Percentiles rank a stretch among this genome's conserved stretches.
phyloP scores from a whole-genome alignment of 23 tunicate genomes.

The Halocynthia roretzi region DNA sequence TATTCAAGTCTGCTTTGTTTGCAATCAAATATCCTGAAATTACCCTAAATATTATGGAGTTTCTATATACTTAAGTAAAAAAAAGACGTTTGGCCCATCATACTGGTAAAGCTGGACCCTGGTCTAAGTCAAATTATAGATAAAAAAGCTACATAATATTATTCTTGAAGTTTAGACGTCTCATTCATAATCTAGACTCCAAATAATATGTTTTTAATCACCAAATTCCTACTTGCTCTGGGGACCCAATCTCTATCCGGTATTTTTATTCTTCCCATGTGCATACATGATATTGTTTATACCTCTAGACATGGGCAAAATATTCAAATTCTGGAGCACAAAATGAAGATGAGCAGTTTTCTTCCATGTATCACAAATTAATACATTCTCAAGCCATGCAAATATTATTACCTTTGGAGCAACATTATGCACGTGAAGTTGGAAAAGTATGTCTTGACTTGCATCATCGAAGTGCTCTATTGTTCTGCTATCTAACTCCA shows the following conservation, averaged over 20 bases:
- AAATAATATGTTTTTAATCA: background rate
- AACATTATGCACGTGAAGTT: constrained; percentile 31
- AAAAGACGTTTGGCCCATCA: too few species aligned
- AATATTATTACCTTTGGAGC: constrained; percentile 54
- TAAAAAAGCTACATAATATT: too few species aligned
- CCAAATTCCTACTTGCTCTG: too few species aligned
- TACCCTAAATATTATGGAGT: too few species aligned
- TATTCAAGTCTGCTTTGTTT: too few species aligned
- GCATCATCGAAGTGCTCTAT: constrained; percentile 1
- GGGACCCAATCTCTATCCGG: background rate
- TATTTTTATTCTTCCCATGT: too few species aligned
- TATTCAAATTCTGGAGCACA: constrained; percentile 18
- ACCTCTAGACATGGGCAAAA: constrained; percentile 41
- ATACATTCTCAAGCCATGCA: constrained; percentile 89
- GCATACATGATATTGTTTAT: background rate
- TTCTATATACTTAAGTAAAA: too few species aligned
- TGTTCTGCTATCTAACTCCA: background rate
- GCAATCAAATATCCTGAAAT: too few species aligned
- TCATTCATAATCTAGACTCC: background rate
- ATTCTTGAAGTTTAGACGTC: too few species aligned
- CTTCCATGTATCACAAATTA: constrained; percentile 64
- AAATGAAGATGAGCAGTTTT: constrained; percentile 12
- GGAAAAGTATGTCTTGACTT: constrained; percentile 36
- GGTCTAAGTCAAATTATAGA: too few species aligned
- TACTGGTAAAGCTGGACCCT: too few species aligned